These are phyloP conservation scores for Seriola dumerili DNA, from an alignment of 2,113 vertebrate genomes.

Conservation along the genomic window DNA sequence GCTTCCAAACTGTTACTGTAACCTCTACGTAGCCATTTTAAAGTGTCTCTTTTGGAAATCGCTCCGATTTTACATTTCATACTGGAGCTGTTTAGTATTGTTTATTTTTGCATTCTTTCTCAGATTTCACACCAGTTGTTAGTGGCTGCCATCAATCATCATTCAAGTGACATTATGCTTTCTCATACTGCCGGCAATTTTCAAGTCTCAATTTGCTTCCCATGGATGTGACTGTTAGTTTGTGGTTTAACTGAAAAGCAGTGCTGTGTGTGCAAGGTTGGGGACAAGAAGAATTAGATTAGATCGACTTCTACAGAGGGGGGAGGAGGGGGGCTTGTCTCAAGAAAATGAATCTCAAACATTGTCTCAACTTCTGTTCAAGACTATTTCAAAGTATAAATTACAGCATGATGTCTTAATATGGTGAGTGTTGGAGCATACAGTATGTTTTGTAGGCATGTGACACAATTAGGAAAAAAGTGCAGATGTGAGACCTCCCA, in stretches of 20 bases:
- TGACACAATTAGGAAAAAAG: conserved; percentile 45
- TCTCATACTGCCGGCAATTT: conserved; percentile 33
- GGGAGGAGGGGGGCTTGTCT: neutral
- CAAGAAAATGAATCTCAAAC: conserved; percentile 24
- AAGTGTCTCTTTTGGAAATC: neutral
- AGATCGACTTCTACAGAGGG: conserved; percentile 8
- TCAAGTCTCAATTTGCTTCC: conserved; percentile 14
- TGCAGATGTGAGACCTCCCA: conserved; percentile 55
- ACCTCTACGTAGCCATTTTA: conserved; percentile 2
- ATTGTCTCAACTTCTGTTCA: conserved; percentile 14
- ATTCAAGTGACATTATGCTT: conserved; percentile 36
- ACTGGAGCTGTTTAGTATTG: conserved; percentile 4
- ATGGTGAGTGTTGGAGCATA: neutral
- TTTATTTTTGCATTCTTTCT: conserved; percentile 21
- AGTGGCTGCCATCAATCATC: conserved; percentile 32
- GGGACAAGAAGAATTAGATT: conserved; percentile 11
- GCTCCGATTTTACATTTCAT: conserved; percentile 7
- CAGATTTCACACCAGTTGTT: conserved; percentile 40
- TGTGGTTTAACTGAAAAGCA: conserved; percentile 10
- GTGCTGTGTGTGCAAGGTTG: neutral
- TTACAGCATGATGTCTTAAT: conserved; percentile 8
- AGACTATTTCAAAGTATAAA: neutral
- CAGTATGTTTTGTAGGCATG: conserved; percentile 19
- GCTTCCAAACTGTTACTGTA: neutral
- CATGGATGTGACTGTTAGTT: conserved; percentile 38